Evolutionary conservation across 2,888 invertebrate species (phyloP).

Genomic region (Archips xylosteana): DNA sequence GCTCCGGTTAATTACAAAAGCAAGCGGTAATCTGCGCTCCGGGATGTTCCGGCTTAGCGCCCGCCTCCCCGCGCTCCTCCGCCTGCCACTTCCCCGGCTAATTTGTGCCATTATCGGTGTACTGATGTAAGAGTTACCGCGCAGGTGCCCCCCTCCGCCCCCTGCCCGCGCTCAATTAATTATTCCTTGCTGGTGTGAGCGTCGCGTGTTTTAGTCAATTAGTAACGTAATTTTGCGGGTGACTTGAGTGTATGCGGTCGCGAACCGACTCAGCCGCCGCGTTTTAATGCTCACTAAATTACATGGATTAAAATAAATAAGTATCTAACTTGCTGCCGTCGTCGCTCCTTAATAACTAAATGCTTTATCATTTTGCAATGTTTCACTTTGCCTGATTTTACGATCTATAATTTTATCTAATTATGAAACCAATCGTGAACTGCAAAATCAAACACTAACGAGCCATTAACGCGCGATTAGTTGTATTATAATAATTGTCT

Average conservation of each 20-base stretch:
- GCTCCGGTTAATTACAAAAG: conserved; percentile 86
- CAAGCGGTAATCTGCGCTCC: conserved; percentile 86
- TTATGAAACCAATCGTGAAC: neutral
- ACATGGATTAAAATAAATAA: conserved; percentile 52
- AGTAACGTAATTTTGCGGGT: conserved; percentile 86
- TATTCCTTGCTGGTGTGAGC: conserved; percentile 84
- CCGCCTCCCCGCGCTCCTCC: conserved; percentile 61
- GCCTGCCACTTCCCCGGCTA: conserved; percentile 82
- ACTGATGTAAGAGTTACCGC: conserved; percentile 86
- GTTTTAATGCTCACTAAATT: conserved; percentile 64
- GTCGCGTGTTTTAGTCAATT: conserved; percentile 86
- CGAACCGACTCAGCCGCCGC: conserved; percentile 65
- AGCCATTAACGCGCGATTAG: conserved; percentile 43
- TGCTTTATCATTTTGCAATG: neutral
- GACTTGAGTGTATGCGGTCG: conserved; percentile 82
- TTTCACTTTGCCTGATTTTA: neutral
- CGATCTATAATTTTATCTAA: neutral
- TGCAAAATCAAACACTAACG: conserved; percentile 9
- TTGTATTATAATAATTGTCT: conserved; percentile 35
- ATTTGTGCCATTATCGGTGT: conserved; percentile 86
- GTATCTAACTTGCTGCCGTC: conserved; percentile 38
- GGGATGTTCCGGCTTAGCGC: conserved; percentile 86
- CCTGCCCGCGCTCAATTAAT: conserved; percentile 83
- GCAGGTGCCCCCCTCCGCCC: conserved; percentile 73
- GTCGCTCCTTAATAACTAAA: conserved; percentile 33